Evolutionary conservation across 2,797 vertebrate species (phyloP), one percentile per base, ranked within the genome.

Genomic region (Trachops cirrhosus): DNA sequence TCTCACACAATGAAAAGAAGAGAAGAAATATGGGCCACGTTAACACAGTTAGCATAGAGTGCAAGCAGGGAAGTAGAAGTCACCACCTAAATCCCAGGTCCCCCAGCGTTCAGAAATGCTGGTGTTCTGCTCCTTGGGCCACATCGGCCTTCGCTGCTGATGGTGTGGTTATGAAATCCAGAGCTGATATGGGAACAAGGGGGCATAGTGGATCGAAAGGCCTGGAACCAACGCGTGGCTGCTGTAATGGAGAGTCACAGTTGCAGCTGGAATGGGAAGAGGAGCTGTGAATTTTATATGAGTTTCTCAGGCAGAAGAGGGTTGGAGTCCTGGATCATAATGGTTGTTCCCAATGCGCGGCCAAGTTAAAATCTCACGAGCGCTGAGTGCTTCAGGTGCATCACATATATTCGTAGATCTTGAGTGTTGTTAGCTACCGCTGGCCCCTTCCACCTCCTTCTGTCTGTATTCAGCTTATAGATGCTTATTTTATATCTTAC

Each of bases 351-450:
- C 15, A 71, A 4, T 18, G 16, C 2, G 8, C 37, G 39, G 18
- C 52, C 32, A 21, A 2, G 34, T n/a, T 83, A 78, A 77, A 9
- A 78, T 37, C 32, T n/a, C 21, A 15, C 44, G 24, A 44, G 19
- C 19, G 14, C 19, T 16, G 2, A 59, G 1, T 0, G 3, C 3
- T 44, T 80, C 9, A 6, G 10, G 6, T 16, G 3, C 19, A 39
- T 73, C 32, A 14, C 1, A 5, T 6, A 3, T 15, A 3, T 9
- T 79, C 80, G 11, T 21, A 4, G 22, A 11, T 11, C 37, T 74
- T 74, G 16, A 73, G 41, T 24, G 39, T 15, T 21, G 44, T 9
- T 26, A 50, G n/a, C n/a, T 44, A 11, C 26, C 10, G 77, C 29
- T 39, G 16, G 10, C 2, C 29, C 12, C 34, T 37, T 57, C 21